These are phyloP conservation scores for Melanostoma mellinum DNA, from an alignment of 2,888 invertebrate genomes.

Conservation along the genomic window DNA sequence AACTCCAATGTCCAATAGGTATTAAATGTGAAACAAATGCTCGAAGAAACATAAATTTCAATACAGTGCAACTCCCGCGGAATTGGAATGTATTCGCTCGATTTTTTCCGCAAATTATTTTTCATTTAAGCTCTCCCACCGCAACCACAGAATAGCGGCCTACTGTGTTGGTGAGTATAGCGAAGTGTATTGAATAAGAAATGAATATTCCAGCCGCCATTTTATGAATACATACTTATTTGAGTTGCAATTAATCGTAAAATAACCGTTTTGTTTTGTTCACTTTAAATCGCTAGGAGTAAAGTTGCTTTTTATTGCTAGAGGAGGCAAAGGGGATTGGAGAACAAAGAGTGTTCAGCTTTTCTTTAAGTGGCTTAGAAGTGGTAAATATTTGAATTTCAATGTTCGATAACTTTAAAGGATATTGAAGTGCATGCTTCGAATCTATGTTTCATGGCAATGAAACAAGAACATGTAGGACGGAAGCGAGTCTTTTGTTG, in stretches of 20 bases:
- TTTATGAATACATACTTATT: constrained; percentile 63
- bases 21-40: constrained; percentile 69
- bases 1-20: constrained; percentile 42
- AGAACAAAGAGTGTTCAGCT: constrained; percentile 7
- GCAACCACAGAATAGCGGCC: constrained; percentile 54
- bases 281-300: constrained; percentile 63
- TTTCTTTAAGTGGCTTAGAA: constrained; percentile 50
- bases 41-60: constrained; percentile 58
- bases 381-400: constrained; percentile 19
- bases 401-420: not conserved
- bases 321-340: not conserved
- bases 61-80: constrained; percentile 32
- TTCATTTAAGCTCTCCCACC: constrained; percentile 66
- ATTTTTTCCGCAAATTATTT: constrained; percentile 68
- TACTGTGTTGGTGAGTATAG: not conserved
- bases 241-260: constrained; percentile 72
- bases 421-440: not conserved
- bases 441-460: constrained; percentile 15
- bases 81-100: constrained; percentile 46
- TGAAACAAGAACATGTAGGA: not conserved
- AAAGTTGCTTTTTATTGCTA: constrained; percentile 67
- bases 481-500: constrained; percentile 29
- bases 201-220: constrained; percentile 67
- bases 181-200: constrained; percentile 40
- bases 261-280: constrained; percentile 73